Base-by-base conservation (phyloP, 1,140 invertebrate species). In the Neotoxoptera formosana region DNA sequence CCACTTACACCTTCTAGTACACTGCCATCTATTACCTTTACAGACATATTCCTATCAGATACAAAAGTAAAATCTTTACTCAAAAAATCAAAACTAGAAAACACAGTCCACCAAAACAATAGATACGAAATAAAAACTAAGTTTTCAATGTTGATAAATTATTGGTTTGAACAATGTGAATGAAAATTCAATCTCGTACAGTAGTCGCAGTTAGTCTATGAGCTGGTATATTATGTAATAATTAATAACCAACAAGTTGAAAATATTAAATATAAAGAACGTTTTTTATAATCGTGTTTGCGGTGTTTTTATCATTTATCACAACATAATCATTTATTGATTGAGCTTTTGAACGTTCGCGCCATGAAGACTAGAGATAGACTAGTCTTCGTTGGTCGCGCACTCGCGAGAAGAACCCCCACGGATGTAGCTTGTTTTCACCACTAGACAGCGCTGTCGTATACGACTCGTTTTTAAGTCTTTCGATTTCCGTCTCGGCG, bases 1-100 rank as follows among this genome's bases (percentile, higher is more conserved):
- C 23, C 34, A 95, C 95, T 95, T 96, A 96, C 96, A 94, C 96
- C 96, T 96, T 97, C 96, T 20, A 96, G 95, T 47, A 96, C 94
- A 94, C 96, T 96, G 48, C 97, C 97, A 95, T 97, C 96, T 91
- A 97, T 96, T 94, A 96, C 95, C 23, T 86, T 93, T 17, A 94
- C 25, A 11, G n/a, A 23, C 34, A 81, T 90, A 51, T 93, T 94
- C 6, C 34, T 87, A 11, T 91, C 60, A 47, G 20, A n/a, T 67
- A 51, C 30, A 86, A 41, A 6, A 36, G 45, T n/a, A 36, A 34
- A 36, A 81, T 81, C 47, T 81, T 51, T 36, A 91, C n/a, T 91
- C n/a, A 36, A 83, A 51, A 23, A 2, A 91, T 48, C 25, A 91
- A 91, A 91, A n/a, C 2, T 90, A 36, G 45, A 91, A 91, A 91